These are phyloP conservation scores for Cyprinodon brontotheroides DNA, from an alignment of 2,113 vertebrate genomes.

Conservation along the genomic window DNA sequence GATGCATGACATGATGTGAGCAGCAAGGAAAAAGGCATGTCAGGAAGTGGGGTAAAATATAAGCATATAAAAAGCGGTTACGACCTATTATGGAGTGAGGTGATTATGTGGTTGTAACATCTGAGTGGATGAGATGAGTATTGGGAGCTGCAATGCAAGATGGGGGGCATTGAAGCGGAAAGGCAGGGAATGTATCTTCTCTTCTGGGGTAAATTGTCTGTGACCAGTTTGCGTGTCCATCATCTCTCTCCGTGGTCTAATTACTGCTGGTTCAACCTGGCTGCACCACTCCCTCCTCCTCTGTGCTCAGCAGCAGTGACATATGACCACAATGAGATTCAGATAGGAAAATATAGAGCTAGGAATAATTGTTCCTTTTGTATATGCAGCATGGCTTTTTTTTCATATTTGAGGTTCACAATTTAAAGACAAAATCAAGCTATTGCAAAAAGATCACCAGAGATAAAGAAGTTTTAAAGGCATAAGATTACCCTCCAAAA, in stretches of 20 bases:
- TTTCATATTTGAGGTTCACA: too few species aligned
- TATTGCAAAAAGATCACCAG: too few species aligned
- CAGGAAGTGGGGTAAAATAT: conserved; percentile 31
- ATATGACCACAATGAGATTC: conserved; percentile 8
- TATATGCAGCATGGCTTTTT: too few species aligned
- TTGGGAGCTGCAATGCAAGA: conserved; percentile 16
- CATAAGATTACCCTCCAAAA: too few species aligned
- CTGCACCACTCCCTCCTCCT: conserved; percentile 42
- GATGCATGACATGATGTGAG: conserved; percentile 23
- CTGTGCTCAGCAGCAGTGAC: conserved; percentile 21
- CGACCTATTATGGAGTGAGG: conserved; percentile 36
- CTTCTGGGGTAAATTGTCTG: conserved; percentile 62
- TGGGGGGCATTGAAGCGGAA: conserved; percentile 23
- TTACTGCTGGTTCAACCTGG: conserved; percentile 70
- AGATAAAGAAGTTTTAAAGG: too few species aligned
- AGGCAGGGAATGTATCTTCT: conserved; percentile 41
- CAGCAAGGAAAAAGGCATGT: conserved; percentile 19
- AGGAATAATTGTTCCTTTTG: too few species aligned
- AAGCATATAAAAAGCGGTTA: conserved; percentile 42
- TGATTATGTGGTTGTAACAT: conserved; percentile 43
- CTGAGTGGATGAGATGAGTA: conserved; percentile 15
- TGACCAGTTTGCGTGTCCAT: conserved; percentile 69
- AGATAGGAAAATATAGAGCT: not conserved
- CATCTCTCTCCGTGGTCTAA: conserved; percentile 67
- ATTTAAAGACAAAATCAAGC: too few species aligned